Percentiles rank a stretch among this genome's conserved stretches.
phyloP scores from a whole-genome alignment of 2,797 vertebrate species.

The Scleropages formosus region DNA sequence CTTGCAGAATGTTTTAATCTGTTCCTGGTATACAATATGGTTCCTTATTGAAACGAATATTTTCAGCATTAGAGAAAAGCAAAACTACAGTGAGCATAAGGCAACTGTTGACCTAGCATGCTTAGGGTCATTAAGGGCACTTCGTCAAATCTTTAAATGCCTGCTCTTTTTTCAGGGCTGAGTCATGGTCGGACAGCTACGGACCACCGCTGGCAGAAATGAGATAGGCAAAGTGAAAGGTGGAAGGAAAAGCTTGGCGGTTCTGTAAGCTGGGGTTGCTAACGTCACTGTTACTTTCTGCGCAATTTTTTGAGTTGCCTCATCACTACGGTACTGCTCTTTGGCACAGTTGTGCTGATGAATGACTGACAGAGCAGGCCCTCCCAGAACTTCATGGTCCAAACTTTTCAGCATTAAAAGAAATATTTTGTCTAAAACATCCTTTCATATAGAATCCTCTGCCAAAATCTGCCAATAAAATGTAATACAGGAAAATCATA shows the following conservation, averaged over 20 bases:
- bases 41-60: too few relatives aligned
- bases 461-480: constrained; percentile 7
- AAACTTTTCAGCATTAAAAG: neutral
- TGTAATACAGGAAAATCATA: constrained; percentile 10
- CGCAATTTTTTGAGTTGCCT: neutral
- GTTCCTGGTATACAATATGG: too few relatives aligned
- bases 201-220: constrained; percentile 4
- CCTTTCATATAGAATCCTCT: neutral
- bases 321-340: too few relatives aligned
- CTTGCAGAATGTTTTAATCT: too few relatives aligned
- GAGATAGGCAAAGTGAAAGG: neutral
- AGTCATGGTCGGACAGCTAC: neutral
- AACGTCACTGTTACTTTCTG: neutral
- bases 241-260: neutral
- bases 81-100: too few relatives aligned
- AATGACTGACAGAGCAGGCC: neutral
- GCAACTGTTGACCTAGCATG: too few relatives aligned
- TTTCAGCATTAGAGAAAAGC: too few relatives aligned
- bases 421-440: neutral
- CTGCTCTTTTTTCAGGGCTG: neutral
- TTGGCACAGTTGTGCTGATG: neutral
- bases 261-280: neutral
- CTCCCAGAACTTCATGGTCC: neutral
- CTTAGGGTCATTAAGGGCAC: neutral
- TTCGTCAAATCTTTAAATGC: neutral